Base-by-base conservation (phyloP, 2,888 invertebrate genomes). In the Asteroscopus sphinx region DNA sequence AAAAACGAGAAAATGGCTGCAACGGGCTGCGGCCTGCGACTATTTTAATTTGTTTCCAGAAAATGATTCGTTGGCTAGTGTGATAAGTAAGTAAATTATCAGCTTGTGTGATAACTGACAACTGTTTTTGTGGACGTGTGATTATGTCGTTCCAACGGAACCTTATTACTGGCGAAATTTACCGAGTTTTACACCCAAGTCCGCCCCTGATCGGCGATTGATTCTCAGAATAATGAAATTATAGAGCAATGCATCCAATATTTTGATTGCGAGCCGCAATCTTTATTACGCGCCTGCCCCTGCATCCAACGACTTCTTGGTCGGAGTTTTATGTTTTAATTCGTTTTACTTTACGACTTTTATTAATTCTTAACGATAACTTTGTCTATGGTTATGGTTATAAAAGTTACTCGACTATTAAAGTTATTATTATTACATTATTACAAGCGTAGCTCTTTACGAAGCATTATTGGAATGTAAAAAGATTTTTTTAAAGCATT, bases 211-310 rank as follows among this genome's bases (percentile, higher is more conserved):
- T 75, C 58, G 57, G 55, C 79, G 81, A 88, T 89, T 89, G 89
- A 88, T 91, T 90, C 90, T 79, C 41, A 72, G 90, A 90, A 91
- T 83, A 82, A 87, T 81, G 77, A 83, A 87, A 86, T 85, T 85
- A 83, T 81, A 81, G 81, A 79, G 76, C 73, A 78, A 80, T 79
- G 76, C 58, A 67, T 70, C 63, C 77, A 74, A 80, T 77, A 73
- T 81, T 86, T 80, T 83, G 81, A 86, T 86, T 82, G 75, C 77
- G 39, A 46, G 32, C 32, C 60, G 72, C 58, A 49, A 65, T 70
- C 73, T 80, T 81, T 72, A 68, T 71, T 66, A 71, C 69, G 52
- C 70, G 67, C 59, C 68, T 58, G 46, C 53, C 33, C 47, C 60
- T 48, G 49, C 37, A 55, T 68, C 56, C 42, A 62, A 45, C 45